Percentiles rank a stretch among this genome's conserved stretches.
These are phyloP conservation scores for Microctonus hyperodae DNA, from an alignment of 2,888 invertebrate species.

Conservation along the genomic window DNA sequence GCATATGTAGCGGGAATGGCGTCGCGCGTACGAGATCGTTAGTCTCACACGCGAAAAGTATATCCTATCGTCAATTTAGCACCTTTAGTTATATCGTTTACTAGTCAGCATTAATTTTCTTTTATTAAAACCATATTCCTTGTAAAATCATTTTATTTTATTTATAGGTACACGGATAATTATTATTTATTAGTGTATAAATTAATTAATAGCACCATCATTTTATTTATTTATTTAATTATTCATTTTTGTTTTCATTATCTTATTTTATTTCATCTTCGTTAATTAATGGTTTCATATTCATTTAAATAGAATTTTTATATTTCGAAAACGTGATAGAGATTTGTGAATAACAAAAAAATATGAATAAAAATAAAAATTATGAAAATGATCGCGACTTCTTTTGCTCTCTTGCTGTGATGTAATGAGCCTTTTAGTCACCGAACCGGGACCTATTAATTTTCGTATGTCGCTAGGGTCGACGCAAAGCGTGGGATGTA, in stretches of 20 bases:
- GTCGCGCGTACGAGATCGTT: slow-evolving; percentile 53
- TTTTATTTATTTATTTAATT: too few relatives aligned
- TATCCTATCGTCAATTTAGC: slow-evolving; percentile 36
- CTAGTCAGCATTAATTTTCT: slow-evolving; percentile 16
- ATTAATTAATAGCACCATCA: not conserved
- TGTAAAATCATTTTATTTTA: not conserved
- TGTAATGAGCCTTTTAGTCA: slow-evolving; percentile 28
- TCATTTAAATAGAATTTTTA: too few relatives aligned
- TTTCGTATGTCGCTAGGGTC: slow-evolving; percentile 31
- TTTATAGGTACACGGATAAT: not conserved
- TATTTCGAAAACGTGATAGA: too few relatives aligned
- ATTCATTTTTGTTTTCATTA: too few relatives aligned
- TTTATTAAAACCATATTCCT: slow-evolving; percentile 12
- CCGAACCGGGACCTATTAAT: slow-evolving; percentile 30
- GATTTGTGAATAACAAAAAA: too few relatives aligned
- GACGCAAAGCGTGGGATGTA: slow-evolving; percentile 39
- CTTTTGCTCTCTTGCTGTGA: slow-evolving; percentile 15
- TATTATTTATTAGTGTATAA: not conserved
- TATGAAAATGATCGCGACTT: not conserved
- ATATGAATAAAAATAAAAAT: not conserved
- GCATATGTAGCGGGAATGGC: slow-evolving; percentile 17
- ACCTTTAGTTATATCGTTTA: slow-evolving; percentile 29
- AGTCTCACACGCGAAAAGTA: slow-evolving; percentile 40
- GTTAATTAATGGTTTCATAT: too few relatives aligned
- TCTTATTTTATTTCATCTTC: too few relatives aligned